phyloP scores from a whole-genome alignment of 2,113 vertebrate species.

The Nothoprocta perdicaria region DNA sequence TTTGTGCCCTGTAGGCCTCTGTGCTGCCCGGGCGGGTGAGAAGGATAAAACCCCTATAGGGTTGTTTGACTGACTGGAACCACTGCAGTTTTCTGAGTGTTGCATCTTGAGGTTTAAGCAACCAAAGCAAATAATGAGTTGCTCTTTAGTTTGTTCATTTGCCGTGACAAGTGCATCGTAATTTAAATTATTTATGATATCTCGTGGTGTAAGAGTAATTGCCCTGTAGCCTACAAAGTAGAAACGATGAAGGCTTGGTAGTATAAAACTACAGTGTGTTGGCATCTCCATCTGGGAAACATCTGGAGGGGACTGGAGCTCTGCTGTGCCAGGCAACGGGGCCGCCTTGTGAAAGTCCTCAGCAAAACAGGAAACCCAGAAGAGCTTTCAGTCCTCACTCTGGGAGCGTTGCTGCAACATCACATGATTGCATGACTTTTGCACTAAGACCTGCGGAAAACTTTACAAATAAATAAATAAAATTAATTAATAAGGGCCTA shows the following conservation, averaged over 20 bases:
- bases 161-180: neutral
- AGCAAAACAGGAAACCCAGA: neutral
- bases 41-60: neutral
- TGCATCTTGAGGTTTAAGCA: neutral
- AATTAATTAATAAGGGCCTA: neutral
- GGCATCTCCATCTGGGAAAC: neutral
- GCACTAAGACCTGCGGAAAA: neutral
- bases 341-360: neutral
- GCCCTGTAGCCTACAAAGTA: fast-evolving
- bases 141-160: neutral
- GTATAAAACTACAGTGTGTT: neutral
- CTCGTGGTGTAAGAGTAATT: neutral
- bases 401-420: neutral
- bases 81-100: neutral
- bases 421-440: neutral
- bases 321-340: neutral
- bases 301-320: neutral
- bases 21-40: neutral
- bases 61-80: neutral
- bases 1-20: neutral
- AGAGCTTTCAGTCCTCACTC: neutral
- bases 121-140: neutral
- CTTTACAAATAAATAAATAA: neutral
- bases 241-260: neutral
- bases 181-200: neutral